A percentile compares a stretch with the other conserved stretches of the same genome.
Conservation (phyloP, 2,797 vertebrate species). For the Cottoperca gobio region DNA sequence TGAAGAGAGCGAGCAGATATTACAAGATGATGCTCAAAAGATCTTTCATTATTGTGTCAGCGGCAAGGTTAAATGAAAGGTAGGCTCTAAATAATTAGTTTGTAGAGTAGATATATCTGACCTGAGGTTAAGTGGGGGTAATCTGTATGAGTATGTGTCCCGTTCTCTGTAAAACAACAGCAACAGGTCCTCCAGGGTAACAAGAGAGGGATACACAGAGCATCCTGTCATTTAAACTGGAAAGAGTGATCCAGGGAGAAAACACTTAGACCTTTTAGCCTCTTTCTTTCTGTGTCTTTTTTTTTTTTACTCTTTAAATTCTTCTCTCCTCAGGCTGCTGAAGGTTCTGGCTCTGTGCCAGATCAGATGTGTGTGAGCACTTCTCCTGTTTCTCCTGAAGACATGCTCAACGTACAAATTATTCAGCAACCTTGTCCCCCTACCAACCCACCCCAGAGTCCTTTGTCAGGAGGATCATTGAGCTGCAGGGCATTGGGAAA, state of each 20-base stretch:
- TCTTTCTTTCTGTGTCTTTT: not conserved
- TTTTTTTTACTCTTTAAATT: constrained; percentile 6
- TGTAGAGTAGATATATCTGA: constrained; percentile 32
- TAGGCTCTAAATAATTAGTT: constrained; percentile 53
- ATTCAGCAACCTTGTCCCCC: constrained; percentile 54
- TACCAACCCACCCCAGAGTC: constrained; percentile 39
- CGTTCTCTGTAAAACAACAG: constrained; percentile 21
- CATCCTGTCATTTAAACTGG: constrained; percentile 27
- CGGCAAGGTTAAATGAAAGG: constrained; percentile 56
- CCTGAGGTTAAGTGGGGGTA: constrained; percentile 35
- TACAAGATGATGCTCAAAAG: constrained; percentile 24
- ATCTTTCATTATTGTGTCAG: constrained; percentile 48
- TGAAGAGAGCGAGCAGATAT: constrained; percentile 17
- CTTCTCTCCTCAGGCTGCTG: constrained; percentile 46
- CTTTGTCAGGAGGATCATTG: constrained; percentile 65
- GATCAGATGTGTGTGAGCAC: constrained; percentile 62
- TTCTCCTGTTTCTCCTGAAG: constrained; percentile 69
- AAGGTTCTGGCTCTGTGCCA: constrained; percentile 63
- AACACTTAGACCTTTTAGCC: constrained; percentile 59
- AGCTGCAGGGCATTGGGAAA: constrained; percentile 65
- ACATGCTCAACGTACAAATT: constrained; percentile 69
- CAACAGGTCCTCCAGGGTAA: constrained; percentile 49
- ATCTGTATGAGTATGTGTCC: constrained; percentile 27
- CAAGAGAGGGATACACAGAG: constrained; percentile 28
- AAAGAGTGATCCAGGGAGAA: constrained; percentile 38